phyloP scores from a whole-genome alignment of 2,797 vertebrate species.

The Notolepis coatsorum region DNA sequence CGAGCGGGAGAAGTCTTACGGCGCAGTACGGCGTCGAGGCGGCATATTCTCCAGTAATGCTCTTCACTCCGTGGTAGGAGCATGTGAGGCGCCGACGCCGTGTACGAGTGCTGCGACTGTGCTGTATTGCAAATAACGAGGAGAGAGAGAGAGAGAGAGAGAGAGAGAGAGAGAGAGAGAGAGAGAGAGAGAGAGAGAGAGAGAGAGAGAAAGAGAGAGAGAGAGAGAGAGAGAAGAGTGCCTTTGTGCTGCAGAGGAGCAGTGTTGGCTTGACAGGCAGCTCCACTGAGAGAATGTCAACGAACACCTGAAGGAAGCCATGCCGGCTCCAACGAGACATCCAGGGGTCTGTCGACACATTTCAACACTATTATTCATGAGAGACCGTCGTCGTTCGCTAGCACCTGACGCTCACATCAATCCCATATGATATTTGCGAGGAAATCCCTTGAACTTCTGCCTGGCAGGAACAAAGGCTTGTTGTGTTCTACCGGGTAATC shows the following conservation, averaged over 20 bases:
- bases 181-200: background rate
- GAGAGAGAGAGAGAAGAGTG: background rate
- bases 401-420: constrained; percentile 63
- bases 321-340: constrained; percentile 66
- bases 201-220: background rate
- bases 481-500: constrained; percentile 50
- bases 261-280: constrained; percentile 67
- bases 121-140: constrained; percentile 47
- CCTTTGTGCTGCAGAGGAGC: constrained; percentile 46
- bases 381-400: constrained; percentile 49
- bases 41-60: constrained; percentile 43
- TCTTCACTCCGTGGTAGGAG: constrained; percentile 31
- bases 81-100: too few relatives aligned
- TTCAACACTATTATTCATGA: constrained; percentile 72
- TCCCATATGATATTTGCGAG: constrained; percentile 68
- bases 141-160: constrained; percentile 33
- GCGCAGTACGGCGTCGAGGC: constrained; percentile 24
- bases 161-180: background rate
- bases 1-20: constrained; percentile 17
- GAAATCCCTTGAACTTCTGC: constrained; percentile 63
- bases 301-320: constrained; percentile 75
- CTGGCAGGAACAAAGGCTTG: constrained; percentile 49
- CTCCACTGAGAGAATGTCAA: constrained; percentile 76
- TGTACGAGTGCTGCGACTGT: constrained; percentile 44
- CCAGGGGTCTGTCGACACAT: constrained; percentile 73